Base-by-base conservation (phyloP, 1,140 invertebrate genomes). In the Drosophila albomicans region DNA sequence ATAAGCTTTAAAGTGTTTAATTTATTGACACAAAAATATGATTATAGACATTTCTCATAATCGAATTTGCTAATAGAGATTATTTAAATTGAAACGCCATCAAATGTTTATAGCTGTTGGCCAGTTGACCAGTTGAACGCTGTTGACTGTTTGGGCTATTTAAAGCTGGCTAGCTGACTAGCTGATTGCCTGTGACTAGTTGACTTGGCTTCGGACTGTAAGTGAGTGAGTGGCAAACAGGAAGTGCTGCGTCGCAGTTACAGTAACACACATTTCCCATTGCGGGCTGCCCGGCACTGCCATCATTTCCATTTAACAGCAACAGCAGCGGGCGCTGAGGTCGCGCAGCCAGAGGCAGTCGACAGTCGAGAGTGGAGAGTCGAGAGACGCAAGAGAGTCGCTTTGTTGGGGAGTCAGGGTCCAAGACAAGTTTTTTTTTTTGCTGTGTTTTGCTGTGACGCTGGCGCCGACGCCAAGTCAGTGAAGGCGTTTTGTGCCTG, bases 241-340 rank as follows among this genome's bases (percentile, higher is more conserved):
- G 81, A 89, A 89, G 84, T 73, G 66, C 73, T 54, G 30, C 61
- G 73, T 65, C 62, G 78, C 78, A 89, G 85, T 90, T 89, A 89
- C 81, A 89, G 86, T 89, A 89, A 89, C 85, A 89, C 85, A 89
- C 86, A 85, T 89, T 89, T 85, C 54, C 85, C 85, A 87, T 84
- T 73, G 75, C 85, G 73, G 80, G 48, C 76, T 45, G 45, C 62
- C 78, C 68, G 20, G 20, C 20, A 25, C 20, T 25, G 64, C 75
- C 59, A 71, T 75, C 80, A 88, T 87, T 87, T 87, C 84, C 82
- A 86, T 85, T 84, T 74, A 59, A 77, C 46, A 41, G 41, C 67
- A 59, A 72, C 46, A 41, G 4, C 67, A 66, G 45, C 64, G 57
- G 51, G 58, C 65, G 58, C 51, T 78, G 85, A 86, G 82, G 67